Evolutionary conservation across 1,140 invertebrate genomes (phyloP), one percentile per base, ranked within the genome.

Genomic region (Orius insidiosus): DNA sequence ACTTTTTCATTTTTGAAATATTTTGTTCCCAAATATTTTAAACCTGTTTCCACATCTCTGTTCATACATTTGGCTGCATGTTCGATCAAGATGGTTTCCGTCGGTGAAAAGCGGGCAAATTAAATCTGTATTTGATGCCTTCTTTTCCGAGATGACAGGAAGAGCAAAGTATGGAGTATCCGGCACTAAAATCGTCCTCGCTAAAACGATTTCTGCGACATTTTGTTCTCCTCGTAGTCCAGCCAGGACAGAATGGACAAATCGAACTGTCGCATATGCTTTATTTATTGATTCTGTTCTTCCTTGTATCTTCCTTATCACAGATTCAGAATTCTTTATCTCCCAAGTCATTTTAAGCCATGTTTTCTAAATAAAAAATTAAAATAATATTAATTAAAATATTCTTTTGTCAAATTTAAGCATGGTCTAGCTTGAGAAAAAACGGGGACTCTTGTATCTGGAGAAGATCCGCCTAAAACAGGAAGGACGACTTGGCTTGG

Each of bases 381-480:
- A 15, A 36, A 36, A 36, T 4, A n/a, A 36, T 36, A 3, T 36
- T 3, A 3, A 36, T 36, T 36, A 3, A 36, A 36, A 36, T 15
- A 36, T 3, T 36, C 35, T 14, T 36, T 36, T 3, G n/a, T 4
- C 3, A 36, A 5, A 40, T 61, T 54, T n/a, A 52, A 51, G 43
- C 55, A 55, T 4, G 81, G 83, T 16, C 63, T 63, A 2, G 74
- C 69, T 53, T 78, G 74, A 1, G 84, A 87, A 11, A 88, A 71
- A 8, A 89, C 61, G 0, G 85, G 85, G 18, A 90, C 71, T 59
- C 86, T 84, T 0, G 82, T 87, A 30, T 71, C 63, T 2, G 78
- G 71, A 31, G 78, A 75, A 56, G 82, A 75, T 34, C 85, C 85
- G 10, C 85, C 85, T 48, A 90, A 70, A 0, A 89, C 77, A 0